A percentile compares a stretch with the other conserved stretches of the same genome.
Conservation (phyloP, 1,140 invertebrate genomes). For the Halictus rubicundus region DNA sequence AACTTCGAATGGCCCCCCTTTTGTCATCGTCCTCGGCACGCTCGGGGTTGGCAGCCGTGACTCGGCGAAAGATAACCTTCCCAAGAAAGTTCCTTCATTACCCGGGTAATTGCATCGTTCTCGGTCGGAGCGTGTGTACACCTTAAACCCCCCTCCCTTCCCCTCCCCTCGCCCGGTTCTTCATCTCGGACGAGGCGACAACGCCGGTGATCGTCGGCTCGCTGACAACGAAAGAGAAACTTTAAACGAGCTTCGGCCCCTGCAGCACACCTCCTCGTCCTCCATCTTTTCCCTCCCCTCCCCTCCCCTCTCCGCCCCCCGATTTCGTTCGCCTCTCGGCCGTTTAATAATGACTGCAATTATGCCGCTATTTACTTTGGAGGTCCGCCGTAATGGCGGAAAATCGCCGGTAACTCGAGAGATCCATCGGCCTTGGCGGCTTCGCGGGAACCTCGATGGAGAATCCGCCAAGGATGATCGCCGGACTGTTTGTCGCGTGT, state of each 20-base stretch:
- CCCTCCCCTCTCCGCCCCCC: background rate
- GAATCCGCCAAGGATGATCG: background rate
- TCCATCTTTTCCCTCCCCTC: background rate
- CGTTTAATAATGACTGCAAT: conserved; percentile 59
- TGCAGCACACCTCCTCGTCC: too few relatives aligned
- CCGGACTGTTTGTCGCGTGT: background rate
- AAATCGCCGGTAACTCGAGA: conserved; percentile 50
- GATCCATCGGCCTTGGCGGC: conserved; percentile 5
- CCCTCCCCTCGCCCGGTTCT: too few relatives aligned
- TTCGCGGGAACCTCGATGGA: conserved; percentile 9
- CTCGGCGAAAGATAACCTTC: conserved; percentile 58
- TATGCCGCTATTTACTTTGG: conserved; percentile 54
- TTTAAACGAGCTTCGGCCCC: conserved; percentile 49
- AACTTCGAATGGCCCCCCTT: conserved; percentile 24
- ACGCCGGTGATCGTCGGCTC: conserved; percentile 24
- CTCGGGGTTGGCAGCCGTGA: conserved; percentile 30
- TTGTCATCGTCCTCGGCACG: conserved; percentile 27
- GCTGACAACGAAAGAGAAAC: conserved; percentile 55
- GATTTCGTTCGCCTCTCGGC: conserved; percentile 18
- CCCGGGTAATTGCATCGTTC: conserved; percentile 63
- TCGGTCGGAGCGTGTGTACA: conserved; percentile 55
- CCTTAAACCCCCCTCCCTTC: conserved; percentile 33
- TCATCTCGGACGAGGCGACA: conserved; percentile 21
- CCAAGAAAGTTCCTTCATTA: conserved; percentile 61
- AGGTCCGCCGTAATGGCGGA: conserved; percentile 37